Evolutionary conservation across 1,140 invertebrate genomes (phyloP).

Genomic region (Drosophila suzukii): DNA sequence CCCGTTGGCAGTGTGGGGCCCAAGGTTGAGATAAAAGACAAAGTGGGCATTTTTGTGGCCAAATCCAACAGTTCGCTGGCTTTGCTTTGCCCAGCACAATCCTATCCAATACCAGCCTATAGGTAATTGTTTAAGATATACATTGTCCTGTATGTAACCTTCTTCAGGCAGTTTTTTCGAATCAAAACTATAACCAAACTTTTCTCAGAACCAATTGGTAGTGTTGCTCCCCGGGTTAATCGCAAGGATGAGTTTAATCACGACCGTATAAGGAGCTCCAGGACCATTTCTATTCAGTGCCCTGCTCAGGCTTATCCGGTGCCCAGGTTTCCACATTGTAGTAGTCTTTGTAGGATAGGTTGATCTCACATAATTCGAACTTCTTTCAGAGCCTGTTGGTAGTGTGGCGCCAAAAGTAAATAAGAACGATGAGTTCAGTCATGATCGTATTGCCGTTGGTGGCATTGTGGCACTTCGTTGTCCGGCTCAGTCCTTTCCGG

Average conservation of each 20-base stretch:
- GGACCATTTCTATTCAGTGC: constrained; percentile 86
- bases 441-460: constrained; percentile 56
- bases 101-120: constrained; percentile 88
- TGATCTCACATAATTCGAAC: too few relatives aligned
- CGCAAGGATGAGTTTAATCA: constrained; percentile 90
- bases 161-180: constrained; percentile 19
- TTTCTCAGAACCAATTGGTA: constrained; percentile 89
- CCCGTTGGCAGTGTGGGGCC: constrained; percentile 86
- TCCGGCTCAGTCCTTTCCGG: constrained; percentile 88
- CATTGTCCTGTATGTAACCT: background rate
- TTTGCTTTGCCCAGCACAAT: constrained; percentile 90
- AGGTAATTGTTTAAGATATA: constrained; percentile 82
- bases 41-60: constrained; percentile 77
- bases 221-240: constrained; percentile 90
- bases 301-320: constrained; percentile 89
- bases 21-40: constrained; percentile 86
- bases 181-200: background rate
- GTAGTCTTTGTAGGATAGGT: background rate
- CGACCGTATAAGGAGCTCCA: constrained; percentile 84
- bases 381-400: constrained; percentile 84
- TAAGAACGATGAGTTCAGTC: constrained; percentile 86
- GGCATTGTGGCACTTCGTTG: constrained; percentile 86
- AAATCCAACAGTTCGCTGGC: constrained; percentile 84
- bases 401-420: constrained; percentile 88
- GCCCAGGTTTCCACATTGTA: constrained; percentile 64